Evolutionary conservation across 2,888 invertebrate species (phyloP).

Genomic region (Sesia bembeciformis): DNA sequence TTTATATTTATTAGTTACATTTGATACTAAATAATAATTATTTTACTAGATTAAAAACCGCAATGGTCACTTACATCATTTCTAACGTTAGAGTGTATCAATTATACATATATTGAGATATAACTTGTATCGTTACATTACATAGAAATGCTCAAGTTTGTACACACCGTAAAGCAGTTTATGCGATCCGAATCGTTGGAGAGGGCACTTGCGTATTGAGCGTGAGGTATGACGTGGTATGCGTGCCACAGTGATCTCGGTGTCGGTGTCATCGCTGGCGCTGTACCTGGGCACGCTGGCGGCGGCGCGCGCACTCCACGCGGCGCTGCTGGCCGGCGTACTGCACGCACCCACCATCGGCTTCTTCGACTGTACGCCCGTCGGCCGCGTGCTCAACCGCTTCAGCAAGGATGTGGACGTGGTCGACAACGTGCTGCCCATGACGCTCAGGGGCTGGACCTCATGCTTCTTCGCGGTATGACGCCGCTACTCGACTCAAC

Average conservation of each 20-base stretch:
- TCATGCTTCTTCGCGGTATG: conserved; percentile 78
- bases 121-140: no score
- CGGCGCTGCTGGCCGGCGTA: conserved; percentile 76
- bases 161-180: no score
- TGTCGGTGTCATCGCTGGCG: conserved; percentile 79
- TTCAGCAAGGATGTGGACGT: conserved; percentile 84
- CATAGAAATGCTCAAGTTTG: no score
- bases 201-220: not conserved
- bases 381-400: conserved; percentile 85
- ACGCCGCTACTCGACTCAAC: not conserved
- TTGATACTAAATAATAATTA: no score
- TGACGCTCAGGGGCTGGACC: conserved; percentile 82
- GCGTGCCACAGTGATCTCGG: conserved; percentile 72
- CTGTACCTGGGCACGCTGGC: conserved; percentile 79
- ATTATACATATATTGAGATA: no score
- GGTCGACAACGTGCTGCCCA: conserved; percentile 81
- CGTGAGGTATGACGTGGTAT: not conserved
- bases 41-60: no score
- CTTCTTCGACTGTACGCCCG: conserved; percentile 88
- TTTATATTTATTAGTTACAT: no score
- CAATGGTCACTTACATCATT: no score
- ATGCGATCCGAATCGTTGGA: not conserved
- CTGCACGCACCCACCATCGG: conserved; percentile 79
- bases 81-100: no score
- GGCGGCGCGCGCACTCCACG: conserved; percentile 78